Base-by-base conservation (phyloP, 2,113 vertebrate species). In the Leuciscus idus region DNA sequence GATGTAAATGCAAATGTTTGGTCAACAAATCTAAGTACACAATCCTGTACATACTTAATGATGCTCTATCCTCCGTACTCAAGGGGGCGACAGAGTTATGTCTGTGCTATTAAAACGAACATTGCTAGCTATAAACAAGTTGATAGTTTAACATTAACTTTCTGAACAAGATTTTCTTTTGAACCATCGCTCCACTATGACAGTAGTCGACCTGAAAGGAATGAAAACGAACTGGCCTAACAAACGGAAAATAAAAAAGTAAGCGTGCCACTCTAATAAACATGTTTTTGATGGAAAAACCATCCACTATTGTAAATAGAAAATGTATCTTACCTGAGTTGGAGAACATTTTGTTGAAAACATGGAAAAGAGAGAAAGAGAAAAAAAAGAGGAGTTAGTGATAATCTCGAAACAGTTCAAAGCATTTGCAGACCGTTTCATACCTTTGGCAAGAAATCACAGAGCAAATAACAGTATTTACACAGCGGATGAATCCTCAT, bases 121-220 rank as follows among this genome's bases (percentile, higher is more conserved):
- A 9, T 10, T 23, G 10, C 39, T 46, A 61, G 57, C 57, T 61
- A 61, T 61, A 61, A 61, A 61, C 57, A 61, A 21, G 6, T 26
- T n/a, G 1, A 72, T 43, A 5, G 36, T 72, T 36, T 43, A 72
- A 72, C 11, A 57, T 21, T 21, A 46, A 48, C 78, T 89, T 92
- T 92, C 91, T 90, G 87, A 93, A 90, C 89, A 85, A 91, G 72
- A 48, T 48, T 4, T n/a, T 46, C 11, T 74, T 43, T 74, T 43
- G 36, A 68, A 68, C 15, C 17, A 9, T 30, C 8, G 4, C 21
- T 73, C 33, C 70, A 73, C 36, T 5, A 43, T n/a, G 6, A 46
- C 10, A 73, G 39, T n/a, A 43, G 21, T n/a, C 21, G 1, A 43
- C 21, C 33, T 43, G 21, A 43, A 43, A 73, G 9, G 10, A 43